phyloP scores from a whole-genome alignment of 2,797 vertebrate species.

The Sorex maritimensis region DNA sequence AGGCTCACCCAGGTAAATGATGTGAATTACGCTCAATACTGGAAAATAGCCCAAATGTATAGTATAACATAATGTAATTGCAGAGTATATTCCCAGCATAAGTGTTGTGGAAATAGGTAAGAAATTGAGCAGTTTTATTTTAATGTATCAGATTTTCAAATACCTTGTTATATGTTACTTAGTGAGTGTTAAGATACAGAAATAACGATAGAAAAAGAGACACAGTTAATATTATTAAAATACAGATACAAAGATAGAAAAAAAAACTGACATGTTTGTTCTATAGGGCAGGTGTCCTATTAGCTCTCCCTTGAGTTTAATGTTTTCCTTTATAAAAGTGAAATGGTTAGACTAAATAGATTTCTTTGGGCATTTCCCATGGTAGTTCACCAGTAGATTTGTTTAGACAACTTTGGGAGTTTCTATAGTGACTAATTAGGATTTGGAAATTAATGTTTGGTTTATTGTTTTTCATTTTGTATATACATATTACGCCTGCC shows the following conservation, averaged over 20 bases:
- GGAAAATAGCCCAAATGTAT: neutral
- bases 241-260: constrained; percentile 2
- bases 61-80: neutral
- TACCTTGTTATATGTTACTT: neutral
- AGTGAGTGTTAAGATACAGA: neutral
- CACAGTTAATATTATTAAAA: constrained; percentile 25
- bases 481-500: neutral
- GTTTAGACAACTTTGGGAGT: constrained; percentile 44
- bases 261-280: neutral
- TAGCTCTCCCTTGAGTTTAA: constrained; percentile 2
- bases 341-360: constrained; percentile 13
- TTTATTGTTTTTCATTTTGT: constrained; percentile 38
- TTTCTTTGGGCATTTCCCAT: constrained; percentile 27
- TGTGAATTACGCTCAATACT: constrained; percentile 5
- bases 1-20: constrained; percentile 97
- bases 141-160: constrained; percentile 43
- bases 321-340: constrained; percentile 56
- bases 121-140: constrained; percentile 31
- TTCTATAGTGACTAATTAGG: neutral
- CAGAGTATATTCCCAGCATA: neutral
- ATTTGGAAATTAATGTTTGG: constrained; percentile 36
- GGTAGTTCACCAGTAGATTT: constrained; percentile 22
- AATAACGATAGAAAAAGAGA: constrained; percentile 4
- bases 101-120: constrained; percentile 11
- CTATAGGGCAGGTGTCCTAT: neutral